Conservation (phyloP, 2,888 invertebrate genomes). For the Tiliacea aurago region DNA sequence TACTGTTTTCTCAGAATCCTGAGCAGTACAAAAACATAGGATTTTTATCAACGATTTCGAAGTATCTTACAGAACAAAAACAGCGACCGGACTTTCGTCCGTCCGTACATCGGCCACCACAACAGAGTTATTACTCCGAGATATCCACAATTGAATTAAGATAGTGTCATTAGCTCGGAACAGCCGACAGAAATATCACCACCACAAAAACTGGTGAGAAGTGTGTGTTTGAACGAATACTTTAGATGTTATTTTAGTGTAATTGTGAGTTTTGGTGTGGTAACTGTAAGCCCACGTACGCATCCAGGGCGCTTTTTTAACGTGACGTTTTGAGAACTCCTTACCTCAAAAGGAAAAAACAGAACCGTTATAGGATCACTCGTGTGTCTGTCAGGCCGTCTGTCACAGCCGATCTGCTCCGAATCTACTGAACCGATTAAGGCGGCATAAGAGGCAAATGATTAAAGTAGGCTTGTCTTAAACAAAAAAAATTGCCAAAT, state of each 20-base stretch:
- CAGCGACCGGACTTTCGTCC: constrained; percentile 41
- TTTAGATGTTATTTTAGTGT: constrained; percentile 21
- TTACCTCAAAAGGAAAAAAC: too few species aligned
- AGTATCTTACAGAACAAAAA: constrained; percentile 21
- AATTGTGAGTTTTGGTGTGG: constrained; percentile 10
- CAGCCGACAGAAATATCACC: constrained; percentile 71
- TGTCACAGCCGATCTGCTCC: too few species aligned
- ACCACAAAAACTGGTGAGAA: constrained; percentile 57
- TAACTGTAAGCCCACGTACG: constrained; percentile 7
- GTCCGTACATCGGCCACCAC: constrained; percentile 59
- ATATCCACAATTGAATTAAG: constrained; percentile 86
- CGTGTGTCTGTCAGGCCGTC: too few species aligned
- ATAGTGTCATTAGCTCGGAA: constrained; percentile 77
- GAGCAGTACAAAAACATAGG: neutral
- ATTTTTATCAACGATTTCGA: neutral
- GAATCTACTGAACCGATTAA: too few species aligned
- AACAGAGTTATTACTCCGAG: constrained; percentile 78
- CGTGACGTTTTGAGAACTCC: too few species aligned
- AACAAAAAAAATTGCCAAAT: too few species aligned
- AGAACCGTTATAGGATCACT: too few species aligned
- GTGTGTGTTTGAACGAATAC: constrained; percentile 48
- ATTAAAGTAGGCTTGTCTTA: too few species aligned
- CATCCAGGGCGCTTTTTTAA: too few species aligned
- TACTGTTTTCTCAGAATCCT: neutral
- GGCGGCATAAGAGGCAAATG: too few species aligned